These are phyloP conservation scores for Sebastes taczanowskii DNA, from an alignment of 2,797 vertebrate species.

Conservation along the genomic window DNA sequence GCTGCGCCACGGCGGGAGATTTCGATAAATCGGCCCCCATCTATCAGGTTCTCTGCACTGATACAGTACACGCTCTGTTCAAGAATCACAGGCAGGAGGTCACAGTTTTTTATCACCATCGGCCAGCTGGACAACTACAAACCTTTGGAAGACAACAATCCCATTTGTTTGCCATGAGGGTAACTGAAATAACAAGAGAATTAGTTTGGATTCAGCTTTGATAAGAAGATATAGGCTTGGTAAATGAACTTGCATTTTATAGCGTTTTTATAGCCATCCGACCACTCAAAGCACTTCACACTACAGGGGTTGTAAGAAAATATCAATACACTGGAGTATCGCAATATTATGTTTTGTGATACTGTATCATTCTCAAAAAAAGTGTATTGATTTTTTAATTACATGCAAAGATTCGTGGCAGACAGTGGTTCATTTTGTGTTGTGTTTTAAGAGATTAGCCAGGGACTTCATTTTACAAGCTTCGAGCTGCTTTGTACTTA, in stretches of 20 bases:
- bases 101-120: neutral
- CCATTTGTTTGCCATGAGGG: neutral
- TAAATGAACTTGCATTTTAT: neutral
- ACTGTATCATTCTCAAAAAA: too few species aligned
- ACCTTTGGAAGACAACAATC: neutral
- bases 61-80: neutral
- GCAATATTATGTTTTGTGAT: fast-evolving
- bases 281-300: too few species aligned
- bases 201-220: neutral
- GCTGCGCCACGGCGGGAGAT: neutral
- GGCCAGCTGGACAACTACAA: slow-evolving; percentile 4
- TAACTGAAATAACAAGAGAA: neutral
- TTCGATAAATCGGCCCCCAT: slow-evolving; percentile 19
- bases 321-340: too few species aligned
- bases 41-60: neutral
- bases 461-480: neutral
- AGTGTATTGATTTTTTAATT: too few species aligned
- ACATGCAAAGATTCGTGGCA: too few species aligned
- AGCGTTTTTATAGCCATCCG: fast-evolving
- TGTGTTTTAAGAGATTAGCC: neutral
- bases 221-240: neutral
- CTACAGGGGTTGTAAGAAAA: too few species aligned
- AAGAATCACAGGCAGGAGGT: slow-evolving; percentile 26
- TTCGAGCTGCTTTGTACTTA: neutral
- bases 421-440: too few species aligned